Conservation (phyloP, 2,888 invertebrate genomes). For the Noctuana brunneofusca region DNA sequence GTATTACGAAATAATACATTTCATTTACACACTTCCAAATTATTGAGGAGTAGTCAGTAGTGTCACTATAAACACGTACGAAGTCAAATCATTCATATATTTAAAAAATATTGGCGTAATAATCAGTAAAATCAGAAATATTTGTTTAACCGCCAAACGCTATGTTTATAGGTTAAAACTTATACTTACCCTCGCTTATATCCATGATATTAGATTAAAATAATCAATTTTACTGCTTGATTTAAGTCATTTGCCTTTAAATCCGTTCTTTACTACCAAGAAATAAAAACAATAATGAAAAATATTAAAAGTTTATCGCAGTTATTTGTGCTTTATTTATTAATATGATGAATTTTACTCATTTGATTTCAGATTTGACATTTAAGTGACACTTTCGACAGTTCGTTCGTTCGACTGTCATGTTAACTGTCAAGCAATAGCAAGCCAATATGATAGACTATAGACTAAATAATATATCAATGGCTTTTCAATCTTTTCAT, state of each 20-base stretch:
- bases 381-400: too few species aligned
- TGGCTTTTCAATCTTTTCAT: too few species aligned
- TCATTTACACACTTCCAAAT: too few species aligned
- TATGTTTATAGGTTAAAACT: conserved; percentile 45
- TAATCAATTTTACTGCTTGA: not conserved
- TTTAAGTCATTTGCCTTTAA: conserved; percentile 19
- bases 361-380: too few species aligned
- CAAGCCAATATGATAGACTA: too few species aligned
- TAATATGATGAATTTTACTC: too few species aligned
- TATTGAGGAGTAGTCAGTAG: too few species aligned
- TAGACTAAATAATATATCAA: too few species aligned
- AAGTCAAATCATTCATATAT: not conserved
- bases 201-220: conserved; percentile 53
- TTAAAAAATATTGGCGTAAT: not conserved
- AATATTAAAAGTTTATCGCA: not conserved
- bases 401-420: too few species aligned
- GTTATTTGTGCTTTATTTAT: not conserved
- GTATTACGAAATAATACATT: too few species aligned
- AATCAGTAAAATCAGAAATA: conserved; percentile 15
- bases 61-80: too few species aligned
- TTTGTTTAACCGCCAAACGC: conserved; percentile 43
- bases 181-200: conserved; percentile 66
- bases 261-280: not conserved
- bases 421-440: too few species aligned
- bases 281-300: not conserved